phyloP scores from a whole-genome alignment of 2,113 vertebrate genomes.

The Phyllostomus discolor region DNA sequence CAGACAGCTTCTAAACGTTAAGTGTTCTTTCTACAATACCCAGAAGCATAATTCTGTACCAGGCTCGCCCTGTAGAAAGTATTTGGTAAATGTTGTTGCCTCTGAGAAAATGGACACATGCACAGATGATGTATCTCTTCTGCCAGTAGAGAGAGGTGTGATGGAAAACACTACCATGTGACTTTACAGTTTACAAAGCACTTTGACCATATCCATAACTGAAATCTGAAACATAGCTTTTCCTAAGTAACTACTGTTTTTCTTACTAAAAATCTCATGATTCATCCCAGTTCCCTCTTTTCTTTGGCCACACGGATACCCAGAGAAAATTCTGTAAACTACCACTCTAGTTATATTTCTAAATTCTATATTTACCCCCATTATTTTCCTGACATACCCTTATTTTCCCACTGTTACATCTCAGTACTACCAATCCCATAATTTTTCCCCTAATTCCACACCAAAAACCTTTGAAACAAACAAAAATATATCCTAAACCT shows the following conservation, averaged over 20 bases:
- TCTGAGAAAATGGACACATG: not conserved
- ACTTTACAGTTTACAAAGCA: not conserved
- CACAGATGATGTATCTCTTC: not conserved
- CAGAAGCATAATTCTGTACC: not conserved
- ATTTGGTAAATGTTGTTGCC: not conserved
- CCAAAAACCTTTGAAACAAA: slow-evolving; percentile 6
- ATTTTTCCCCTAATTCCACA: not conserved
- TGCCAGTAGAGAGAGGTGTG: not conserved
- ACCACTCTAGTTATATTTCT: not conserved
- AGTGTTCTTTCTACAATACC: not conserved
- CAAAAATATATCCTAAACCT: not conserved
- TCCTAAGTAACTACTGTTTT: not conserved
- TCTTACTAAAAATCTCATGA: not conserved
- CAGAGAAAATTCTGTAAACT: slow-evolving; percentile 20
- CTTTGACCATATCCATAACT: not conserved
- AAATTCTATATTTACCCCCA: not conserved
- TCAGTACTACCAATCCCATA: not conserved
- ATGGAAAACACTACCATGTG: not conserved
- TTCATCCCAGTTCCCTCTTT: slow-evolving; percentile 1
- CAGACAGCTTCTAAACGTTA: not conserved
- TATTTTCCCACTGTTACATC: not conserved
- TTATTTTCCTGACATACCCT: not conserved
- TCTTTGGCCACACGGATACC: not conserved
- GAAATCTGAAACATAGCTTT: slow-evolving; percentile 17
- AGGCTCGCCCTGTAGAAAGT: not conserved